These are phyloP conservation scores for Leucoraja ocellata DNA, from an alignment of 2,797 vertebrate species.

Conservation along the genomic window DNA sequence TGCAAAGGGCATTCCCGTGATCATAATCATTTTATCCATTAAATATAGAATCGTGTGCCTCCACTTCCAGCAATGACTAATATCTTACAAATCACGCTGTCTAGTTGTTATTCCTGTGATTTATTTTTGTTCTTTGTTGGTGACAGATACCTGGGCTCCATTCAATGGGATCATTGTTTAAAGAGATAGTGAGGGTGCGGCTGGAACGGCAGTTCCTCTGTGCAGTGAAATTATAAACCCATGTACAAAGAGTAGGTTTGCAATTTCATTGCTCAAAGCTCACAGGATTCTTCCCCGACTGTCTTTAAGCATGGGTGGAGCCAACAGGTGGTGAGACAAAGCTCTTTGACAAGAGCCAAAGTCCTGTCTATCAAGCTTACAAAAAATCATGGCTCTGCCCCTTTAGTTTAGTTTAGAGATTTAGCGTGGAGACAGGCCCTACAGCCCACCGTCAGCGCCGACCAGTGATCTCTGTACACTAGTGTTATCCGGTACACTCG, in stretches of 20 bases:
- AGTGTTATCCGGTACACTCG: too few relatives aligned
- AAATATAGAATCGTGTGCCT: background rate
- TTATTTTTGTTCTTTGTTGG: background rate
- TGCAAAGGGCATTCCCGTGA: background rate
- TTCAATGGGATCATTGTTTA: background rate
- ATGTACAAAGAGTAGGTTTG: background rate
- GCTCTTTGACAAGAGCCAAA: background rate
- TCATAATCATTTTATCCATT: background rate
- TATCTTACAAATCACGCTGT: background rate
- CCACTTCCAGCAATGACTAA: background rate
- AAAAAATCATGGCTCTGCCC: background rate
- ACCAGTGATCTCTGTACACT: too few relatives aligned
- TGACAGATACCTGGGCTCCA: background rate
- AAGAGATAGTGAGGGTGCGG: background rate
- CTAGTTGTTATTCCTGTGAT: background rate
- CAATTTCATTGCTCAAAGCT: conserved; percentile 10
- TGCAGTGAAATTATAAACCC: background rate
- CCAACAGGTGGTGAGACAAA: background rate
- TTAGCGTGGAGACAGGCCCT: too few relatives aligned
- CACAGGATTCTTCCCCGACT: background rate
- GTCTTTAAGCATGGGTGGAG: background rate
- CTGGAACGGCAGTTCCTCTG: background rate
- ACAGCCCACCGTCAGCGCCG: too few relatives aligned
- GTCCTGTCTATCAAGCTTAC: background rate
- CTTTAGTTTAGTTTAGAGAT: too few relatives aligned